Evolutionary conservation across 1,140 invertebrate species (phyloP), one percentile per base, ranked within the genome.

Genomic region (Manduca sexta): DNA sequence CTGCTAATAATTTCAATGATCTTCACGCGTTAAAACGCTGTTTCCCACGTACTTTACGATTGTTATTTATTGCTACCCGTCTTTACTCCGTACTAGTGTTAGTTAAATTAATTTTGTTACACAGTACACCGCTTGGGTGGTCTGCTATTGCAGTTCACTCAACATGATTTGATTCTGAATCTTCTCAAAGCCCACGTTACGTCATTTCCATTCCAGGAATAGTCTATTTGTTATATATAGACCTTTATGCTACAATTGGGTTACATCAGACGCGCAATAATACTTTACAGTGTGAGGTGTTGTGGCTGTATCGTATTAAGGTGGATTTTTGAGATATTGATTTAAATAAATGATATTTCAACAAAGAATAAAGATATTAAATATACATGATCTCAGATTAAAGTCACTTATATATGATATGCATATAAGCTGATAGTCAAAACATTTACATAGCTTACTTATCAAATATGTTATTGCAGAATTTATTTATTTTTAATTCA

Each of bases 1-100:
- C 50, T 55, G 60, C 56, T 71, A 75, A 75, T 77, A 73, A 73
- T 74, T 69, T 60, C 64, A 73, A 69, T 65, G 61, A 70, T 74
- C 69, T 75, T 72, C 67, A 64, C 66, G 65, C 73, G 49, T 74
- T 64, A 64, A 65, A 60, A 57, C 55, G 60, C 60, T 52, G 58
- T 75, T 74, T 77, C 70, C 56, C 71, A 74, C 69, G 60, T 73
- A 45, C 56, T 26, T 60, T 58, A 60, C 42, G 46, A 55, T 45
- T 48, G 33, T 64, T 57, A 57, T 60, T 61, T 64, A 63, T 56
- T 61, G 42, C 49, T 60, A 45, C 38, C 30, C 16, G 13, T 46
- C 35, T 39, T 29, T 13, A 38, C 21, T n/a, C 18, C n/a, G 14
- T 17, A 16, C 30, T 34, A 7, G 43, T 17, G 30, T 46, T 46